Evolutionary conservation across 1,140 invertebrate species (phyloP).

Genomic region (Dreissena rostriformis): DNA sequence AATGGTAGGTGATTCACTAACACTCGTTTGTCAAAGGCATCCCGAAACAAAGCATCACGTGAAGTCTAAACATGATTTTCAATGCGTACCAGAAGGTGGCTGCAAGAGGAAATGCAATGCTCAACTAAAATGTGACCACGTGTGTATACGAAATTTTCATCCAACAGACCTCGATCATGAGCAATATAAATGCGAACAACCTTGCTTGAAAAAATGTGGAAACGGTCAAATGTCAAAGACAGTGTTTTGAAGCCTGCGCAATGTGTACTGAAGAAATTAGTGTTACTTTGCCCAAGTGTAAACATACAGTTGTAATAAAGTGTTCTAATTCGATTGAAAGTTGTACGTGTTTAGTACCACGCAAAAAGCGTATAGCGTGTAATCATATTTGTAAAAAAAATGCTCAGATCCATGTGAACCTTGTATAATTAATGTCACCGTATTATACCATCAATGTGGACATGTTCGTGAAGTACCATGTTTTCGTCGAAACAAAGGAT

Average conservation of each 20-base stretch:
- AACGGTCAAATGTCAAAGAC: conserved; percentile 80
- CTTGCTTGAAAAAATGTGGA: conserved; percentile 79
- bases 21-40: conserved; percentile 79
- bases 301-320: not conserved
- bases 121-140: conserved; percentile 72
- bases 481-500: not conserved
- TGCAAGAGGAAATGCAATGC: conserved; percentile 72
- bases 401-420: not conserved
- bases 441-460: not conserved
- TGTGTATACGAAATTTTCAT: conserved; percentile 70
- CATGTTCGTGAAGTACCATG: not conserved
- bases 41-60: conserved; percentile 59
- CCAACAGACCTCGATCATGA: conserved; percentile 61
- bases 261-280: not conserved
- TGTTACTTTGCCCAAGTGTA: not conserved
- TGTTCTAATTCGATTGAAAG: not conserved
- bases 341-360: not conserved
- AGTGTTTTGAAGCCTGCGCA: conserved; percentile 49
- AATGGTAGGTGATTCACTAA: conserved; percentile 69
- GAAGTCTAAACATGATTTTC: conserved; percentile 69
- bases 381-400: not conserved
- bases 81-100: conserved; percentile 75
- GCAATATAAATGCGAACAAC: conserved; percentile 67
- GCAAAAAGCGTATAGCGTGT: not conserved
- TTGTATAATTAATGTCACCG: not conserved